phyloP scores from a whole-genome alignment of 1,140 invertebrate species.

The Calliphora vicina region DNA sequence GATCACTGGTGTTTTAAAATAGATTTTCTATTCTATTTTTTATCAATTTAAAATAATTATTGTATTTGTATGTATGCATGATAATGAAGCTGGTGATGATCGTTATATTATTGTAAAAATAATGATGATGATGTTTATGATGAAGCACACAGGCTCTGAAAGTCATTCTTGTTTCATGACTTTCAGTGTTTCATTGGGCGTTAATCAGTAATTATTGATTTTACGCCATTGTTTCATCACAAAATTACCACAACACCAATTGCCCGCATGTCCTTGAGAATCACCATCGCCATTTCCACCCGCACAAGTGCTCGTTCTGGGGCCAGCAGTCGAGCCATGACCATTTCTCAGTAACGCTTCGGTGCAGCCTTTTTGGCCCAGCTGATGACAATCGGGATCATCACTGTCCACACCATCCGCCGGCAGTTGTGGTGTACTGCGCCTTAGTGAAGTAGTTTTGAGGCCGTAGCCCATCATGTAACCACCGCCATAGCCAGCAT shows the following conservation, averaged over 20 bases:
- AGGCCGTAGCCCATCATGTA: conserved; percentile 51
- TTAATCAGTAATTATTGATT: conserved; percentile 64
- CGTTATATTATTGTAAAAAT: background rate
- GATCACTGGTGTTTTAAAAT: too few species aligned
- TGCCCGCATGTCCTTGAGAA: conserved; percentile 52
- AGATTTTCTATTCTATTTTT: too few species aligned
- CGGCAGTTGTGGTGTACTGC: conserved; percentile 45
- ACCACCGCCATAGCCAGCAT: conserved; percentile 57
- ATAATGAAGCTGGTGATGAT: background rate
- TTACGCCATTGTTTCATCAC: conserved; percentile 67
- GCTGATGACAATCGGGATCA: conserved; percentile 8
- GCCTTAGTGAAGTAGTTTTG: conserved; percentile 39
- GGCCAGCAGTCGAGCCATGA: background rate
- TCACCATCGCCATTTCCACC: conserved; percentile 31
- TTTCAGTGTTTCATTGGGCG: conserved; percentile 21
- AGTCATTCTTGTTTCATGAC: conserved; percentile 24
- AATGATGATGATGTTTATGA: background rate
- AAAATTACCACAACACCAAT: conserved; percentile 70
- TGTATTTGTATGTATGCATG: background rate
- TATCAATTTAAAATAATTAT: background rate
- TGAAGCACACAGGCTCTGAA: background rate
- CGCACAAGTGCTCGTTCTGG: background rate
- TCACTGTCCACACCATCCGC: conserved; percentile 23
- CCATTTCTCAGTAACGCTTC: conserved; percentile 35
- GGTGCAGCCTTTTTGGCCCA: conserved; percentile 26